Evolutionary conservation across 2,888 invertebrate species (phyloP).

Genomic region (Macrosoma leucophasiata): DNA sequence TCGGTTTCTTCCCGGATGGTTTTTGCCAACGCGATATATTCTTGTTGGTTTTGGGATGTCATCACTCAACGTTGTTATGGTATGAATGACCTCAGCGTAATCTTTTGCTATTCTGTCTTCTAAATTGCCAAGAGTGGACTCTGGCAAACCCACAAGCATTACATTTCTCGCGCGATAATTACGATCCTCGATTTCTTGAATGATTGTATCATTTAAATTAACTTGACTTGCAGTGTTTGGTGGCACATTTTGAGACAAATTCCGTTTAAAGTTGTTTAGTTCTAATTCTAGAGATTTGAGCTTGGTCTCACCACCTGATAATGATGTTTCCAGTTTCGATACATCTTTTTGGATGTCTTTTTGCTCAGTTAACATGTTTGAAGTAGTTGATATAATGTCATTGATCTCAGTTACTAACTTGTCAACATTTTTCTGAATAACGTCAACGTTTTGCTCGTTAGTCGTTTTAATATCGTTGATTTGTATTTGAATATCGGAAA

Average conservation of each 20-base stretch:
- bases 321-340: constrained; percentile 2
- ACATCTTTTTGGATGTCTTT: constrained; percentile 11
- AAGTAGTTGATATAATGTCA: constrained; percentile 12
- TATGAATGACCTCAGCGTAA: not conserved
- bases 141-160: constrained; percentile 7
- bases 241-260: not conserved
- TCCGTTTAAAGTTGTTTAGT: constrained; percentile 5
- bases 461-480: constrained; percentile 16
- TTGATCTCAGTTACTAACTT: constrained; percentile 7
- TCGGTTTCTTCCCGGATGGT: constrained; percentile 9
- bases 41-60: constrained; percentile 10
- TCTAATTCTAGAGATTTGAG: constrained; percentile 8
- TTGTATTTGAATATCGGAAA: constrained; percentile 17
- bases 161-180: constrained; percentile 10
- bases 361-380: constrained; percentile 9
- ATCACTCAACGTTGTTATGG: not conserved
- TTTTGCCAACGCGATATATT: constrained; percentile 16
- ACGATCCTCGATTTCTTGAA: constrained; percentile 9
- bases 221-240: constrained; percentile 4
- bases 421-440: constrained; percentile 10
- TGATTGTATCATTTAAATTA: constrained; percentile 2
- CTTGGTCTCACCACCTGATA: constrained; percentile 9
- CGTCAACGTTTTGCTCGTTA: constrained; percentile 9
- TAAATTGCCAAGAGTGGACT: not conserved
- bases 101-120: constrained; percentile 3